phyloP scores from a whole-genome alignment of 2,113 vertebrate species.

The Carlito syrichta region DNA sequence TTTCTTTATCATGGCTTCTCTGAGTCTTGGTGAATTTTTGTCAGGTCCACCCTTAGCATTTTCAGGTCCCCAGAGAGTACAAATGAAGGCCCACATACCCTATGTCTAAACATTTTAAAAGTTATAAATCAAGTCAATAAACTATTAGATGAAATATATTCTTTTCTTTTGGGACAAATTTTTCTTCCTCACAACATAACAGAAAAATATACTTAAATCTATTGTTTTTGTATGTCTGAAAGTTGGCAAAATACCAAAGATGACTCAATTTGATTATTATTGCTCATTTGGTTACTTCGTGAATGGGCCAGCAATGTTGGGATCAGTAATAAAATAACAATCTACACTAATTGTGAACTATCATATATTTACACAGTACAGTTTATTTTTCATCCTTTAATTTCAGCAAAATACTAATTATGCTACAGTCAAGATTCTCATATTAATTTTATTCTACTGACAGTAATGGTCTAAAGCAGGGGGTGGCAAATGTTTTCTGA shows the following conservation, averaged over 20 bases:
- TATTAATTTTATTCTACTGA: slow-evolving; percentile 34
- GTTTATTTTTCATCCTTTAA: neutral
- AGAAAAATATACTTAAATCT: slow-evolving; percentile 1
- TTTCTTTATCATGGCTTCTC: neutral
- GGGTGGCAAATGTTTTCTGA: neutral
- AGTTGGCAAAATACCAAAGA: slow-evolving; percentile 47
- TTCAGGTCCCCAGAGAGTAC: neutral
- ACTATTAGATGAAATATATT: neutral
- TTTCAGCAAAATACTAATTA: slow-evolving; percentile 52
- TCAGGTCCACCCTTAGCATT: neutral
- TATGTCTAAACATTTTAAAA: slow-evolving; percentile 41
- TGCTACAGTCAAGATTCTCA: neutral
- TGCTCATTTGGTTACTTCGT: slow-evolving; percentile 6
- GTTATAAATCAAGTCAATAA: slow-evolving; percentile 42
- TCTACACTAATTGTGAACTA: neutral
- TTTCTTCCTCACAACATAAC: neutral
- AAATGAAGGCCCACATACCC: neutral
- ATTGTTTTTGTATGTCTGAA: slow-evolving; percentile 42
- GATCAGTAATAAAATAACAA: slow-evolving; percentile 39
- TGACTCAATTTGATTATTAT: slow-evolving; percentile 42
- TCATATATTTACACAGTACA: neutral
- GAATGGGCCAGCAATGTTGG: neutral
- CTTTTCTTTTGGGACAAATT: slow-evolving; percentile 4
- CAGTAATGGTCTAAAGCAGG: neutral
- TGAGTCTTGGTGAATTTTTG: neutral